These are phyloP conservation scores for Patella caerulea DNA, from an alignment of 2,888 invertebrate species.

Conservation along the genomic window DNA sequence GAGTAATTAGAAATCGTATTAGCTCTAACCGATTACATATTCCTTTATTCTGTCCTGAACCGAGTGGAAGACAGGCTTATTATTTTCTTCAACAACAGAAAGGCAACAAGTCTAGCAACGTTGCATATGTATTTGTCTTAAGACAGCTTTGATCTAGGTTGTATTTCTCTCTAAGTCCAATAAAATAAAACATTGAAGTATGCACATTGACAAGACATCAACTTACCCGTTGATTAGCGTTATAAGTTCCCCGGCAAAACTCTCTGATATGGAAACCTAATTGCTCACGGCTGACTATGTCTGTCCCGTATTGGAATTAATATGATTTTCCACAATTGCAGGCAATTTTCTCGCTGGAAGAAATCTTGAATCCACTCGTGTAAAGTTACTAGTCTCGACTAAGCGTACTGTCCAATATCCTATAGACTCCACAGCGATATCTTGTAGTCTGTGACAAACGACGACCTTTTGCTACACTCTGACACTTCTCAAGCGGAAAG, in stretches of 20 bases:
- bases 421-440: background rate
- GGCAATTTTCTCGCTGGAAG: conserved; percentile 9
- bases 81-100: too few relatives aligned
- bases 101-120: too few relatives aligned
- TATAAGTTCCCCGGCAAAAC: conserved; percentile 4
- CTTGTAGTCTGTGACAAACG: conserved; percentile 6
- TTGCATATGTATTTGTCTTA: too few relatives aligned
- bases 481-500: conserved; percentile 23
- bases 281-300: conserved; percentile 8
- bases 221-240: conserved; percentile 7
- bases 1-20: too few relatives aligned
- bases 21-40: too few relatives aligned
- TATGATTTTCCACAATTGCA: conserved; percentile 10
- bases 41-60: too few relatives aligned
- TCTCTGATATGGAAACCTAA: conserved; percentile 5
- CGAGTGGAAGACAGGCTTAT: too few relatives aligned
- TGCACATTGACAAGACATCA: background rate
- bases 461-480: background rate
- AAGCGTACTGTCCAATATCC: background rate
- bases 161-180: background rate
- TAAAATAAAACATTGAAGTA: conserved; percentile 5
- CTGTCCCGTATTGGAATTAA: conserved; percentile 9
- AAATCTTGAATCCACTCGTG: conserved; percentile 2
- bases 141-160: too few relatives aligned
- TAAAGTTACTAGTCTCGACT: background rate